Evolutionary conservation across 1,140 invertebrate genomes (phyloP).

Genomic region (Cydia fagiglandana): DNA sequence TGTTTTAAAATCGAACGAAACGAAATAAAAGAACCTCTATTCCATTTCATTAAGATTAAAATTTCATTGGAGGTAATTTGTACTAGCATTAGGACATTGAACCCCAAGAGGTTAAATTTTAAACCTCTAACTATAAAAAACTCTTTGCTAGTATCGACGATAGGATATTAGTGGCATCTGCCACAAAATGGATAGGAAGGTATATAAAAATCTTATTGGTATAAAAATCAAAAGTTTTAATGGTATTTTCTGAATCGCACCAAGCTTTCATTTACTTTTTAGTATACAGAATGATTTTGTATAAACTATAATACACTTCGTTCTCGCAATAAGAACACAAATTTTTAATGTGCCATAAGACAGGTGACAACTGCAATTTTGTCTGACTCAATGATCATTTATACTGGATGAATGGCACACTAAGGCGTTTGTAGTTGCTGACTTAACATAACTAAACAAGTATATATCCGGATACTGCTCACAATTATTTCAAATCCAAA

Average conservation of each 20-base stretch:
- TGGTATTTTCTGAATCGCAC: constrained; percentile 80
- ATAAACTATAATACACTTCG: constrained; percentile 75
- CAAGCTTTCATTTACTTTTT: constrained; percentile 79
- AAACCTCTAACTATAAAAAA: too few relatives aligned
- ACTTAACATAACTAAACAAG: constrained; percentile 5
- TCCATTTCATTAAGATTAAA: too few relatives aligned
- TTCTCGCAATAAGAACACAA: constrained; percentile 66
- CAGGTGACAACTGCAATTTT: constrained; percentile 68
- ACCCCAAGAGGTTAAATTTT: too few relatives aligned
- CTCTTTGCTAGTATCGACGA: too few relatives aligned
- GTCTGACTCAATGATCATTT: constrained; percentile 70
- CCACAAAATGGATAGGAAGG: constrained; percentile 33
- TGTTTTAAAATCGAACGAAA: too few relatives aligned
- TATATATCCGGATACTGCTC: neutral
- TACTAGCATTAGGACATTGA: too few relatives aligned
- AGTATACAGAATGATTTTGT: constrained; percentile 79
- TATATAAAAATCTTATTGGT: constrained; percentile 71
- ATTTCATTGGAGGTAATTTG: too few relatives aligned
- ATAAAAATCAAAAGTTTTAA: constrained; percentile 80
- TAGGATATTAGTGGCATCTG: neutral
- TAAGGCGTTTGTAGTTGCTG: constrained; percentile 37
- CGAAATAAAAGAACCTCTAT: too few relatives aligned
- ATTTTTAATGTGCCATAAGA: constrained; percentile 61
- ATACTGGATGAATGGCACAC: constrained; percentile 63
- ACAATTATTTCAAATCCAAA: constrained; percentile 8